Percentiles rank a stretch among this genome's conserved stretches.
These are phyloP conservation scores for Araneus ventricosus DNA, from an alignment of 1,140 invertebrate species.

Conservation along the genomic window DNA sequence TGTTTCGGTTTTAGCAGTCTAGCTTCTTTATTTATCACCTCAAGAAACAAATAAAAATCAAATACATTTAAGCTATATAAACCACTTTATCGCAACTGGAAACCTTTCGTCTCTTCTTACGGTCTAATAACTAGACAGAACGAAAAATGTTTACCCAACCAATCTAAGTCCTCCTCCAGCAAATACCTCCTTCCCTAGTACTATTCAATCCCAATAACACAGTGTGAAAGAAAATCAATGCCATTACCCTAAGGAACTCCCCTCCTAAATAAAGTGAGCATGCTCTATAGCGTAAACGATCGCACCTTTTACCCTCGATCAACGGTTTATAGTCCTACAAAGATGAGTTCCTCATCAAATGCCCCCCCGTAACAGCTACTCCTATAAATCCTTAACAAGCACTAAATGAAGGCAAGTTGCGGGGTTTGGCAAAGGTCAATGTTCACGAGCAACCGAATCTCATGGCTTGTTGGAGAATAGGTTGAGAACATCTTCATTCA, in stretches of 20 bases:
- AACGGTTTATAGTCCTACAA: not conserved
- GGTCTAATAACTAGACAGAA: not conserved
- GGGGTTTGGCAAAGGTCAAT: not conserved
- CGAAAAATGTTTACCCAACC: not conserved
- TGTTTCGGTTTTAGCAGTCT: too few species aligned
- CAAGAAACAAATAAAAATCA: not conserved
- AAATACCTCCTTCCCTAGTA: not conserved
- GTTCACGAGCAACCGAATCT: not conserved
- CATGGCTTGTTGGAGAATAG: not conserved
- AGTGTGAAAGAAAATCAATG: not conserved
- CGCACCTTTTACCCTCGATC: not conserved
- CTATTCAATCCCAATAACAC: not conserved
- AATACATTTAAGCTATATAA: not conserved
- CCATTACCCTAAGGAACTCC: not conserved
- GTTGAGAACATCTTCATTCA: not conserved
- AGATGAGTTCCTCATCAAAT: not conserved
- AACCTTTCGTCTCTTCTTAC: not conserved
- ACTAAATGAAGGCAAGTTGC: not conserved
- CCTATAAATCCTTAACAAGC: constrained; percentile 24
- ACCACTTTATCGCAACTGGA: not conserved
- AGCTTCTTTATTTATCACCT: too few species aligned
- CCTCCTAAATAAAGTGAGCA: not conserved
- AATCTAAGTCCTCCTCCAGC: not conserved
- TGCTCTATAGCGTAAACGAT: not conserved
- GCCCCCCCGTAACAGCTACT: not conserved